phyloP scores from a whole-genome alignment of 2,113 vertebrate genomes.

The Vicugna pacos region DNA sequence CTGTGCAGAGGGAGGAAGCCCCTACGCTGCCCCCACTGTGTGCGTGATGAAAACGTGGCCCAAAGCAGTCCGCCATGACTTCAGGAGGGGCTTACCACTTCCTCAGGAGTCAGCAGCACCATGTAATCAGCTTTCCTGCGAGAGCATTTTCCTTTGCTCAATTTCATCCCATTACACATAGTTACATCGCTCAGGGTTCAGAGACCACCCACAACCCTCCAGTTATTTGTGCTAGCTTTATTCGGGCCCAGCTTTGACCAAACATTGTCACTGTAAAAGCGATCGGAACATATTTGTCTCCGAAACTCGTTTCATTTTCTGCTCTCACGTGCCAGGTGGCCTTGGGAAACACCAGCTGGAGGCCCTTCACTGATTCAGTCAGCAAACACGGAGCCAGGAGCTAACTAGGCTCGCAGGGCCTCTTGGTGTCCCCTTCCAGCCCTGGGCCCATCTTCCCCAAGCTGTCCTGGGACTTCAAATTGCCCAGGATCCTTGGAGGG shows the following conservation, averaged over 20 bases:
- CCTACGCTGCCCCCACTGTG: background rate
- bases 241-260: background rate
- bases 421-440: background rate
- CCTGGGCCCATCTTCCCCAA: background rate
- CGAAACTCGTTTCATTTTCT: background rate
- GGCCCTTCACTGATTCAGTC: background rate
- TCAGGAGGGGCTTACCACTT: background rate
- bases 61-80: background rate
- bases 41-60: background rate
- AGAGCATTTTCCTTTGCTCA: slow-evolving; percentile 34
- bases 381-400: background rate
- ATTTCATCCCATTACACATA: background rate
- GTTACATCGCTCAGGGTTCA: background rate
- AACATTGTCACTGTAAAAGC: background rate
- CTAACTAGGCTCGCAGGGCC: no score
- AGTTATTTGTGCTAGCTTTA: background rate
- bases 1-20: background rate
- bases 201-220: slow-evolving; percentile 33
- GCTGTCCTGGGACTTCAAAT: background rate
- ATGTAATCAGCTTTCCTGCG: slow-evolving; percentile 5
- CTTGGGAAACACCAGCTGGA: background rate
- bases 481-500: background rate
- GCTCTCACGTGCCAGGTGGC: fast-evolving
- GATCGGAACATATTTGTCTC: background rate
- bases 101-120: background rate